Evolutionary conservation across 2,888 invertebrate species (phyloP), one percentile per base, ranked within the genome.

Genomic region (Agrotis clavis): DNA sequence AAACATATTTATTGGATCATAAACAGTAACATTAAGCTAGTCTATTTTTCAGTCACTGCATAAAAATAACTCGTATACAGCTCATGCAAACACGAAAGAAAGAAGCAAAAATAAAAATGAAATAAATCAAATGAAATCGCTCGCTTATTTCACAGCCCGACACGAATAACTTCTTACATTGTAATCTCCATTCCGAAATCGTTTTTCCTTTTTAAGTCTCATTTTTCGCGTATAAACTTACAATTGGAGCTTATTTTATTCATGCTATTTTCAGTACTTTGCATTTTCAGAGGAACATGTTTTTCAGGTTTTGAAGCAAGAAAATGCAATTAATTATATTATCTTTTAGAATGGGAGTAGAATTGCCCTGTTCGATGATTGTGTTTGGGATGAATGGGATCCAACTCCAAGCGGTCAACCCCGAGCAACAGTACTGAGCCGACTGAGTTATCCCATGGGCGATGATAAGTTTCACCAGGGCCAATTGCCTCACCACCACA

Each of bases 111-210:
- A 25, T 6, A 7, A 56, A 35, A 54, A 14, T 2, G 4, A 66
- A 41, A 51, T 61, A 67, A 71, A 81, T 74, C 51, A 54, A 30
- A 2, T 6, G 9, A 57, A 25, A 25, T 18, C 16, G 25, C 61
- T 41, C 68, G 53, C 72, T 30, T 7, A 7, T 61, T 81, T 62
- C 30, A 74, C 0, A 60, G 81, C 73, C 76, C 69, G 45, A 69
- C 68, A 57, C 71, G 63, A 79, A 82, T 74, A 80, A 80, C 77
- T 81, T 79, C 80, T 80, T 81, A 83, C 79, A 78, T 71, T 71
- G 80, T 87, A 82, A 85, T 87, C 85, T 85, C 71, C 77, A 83
- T 83, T 79, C 75, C 72, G 65, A 81, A 85, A 87, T 84, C 83
- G 82, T 83, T 87, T 84, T 86, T 78, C 78, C 80, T 83, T 85